Evolutionary conservation across 2,797 vertebrate genomes (phyloP).

Genomic region (Spondyliosoma cantharus): DNA sequence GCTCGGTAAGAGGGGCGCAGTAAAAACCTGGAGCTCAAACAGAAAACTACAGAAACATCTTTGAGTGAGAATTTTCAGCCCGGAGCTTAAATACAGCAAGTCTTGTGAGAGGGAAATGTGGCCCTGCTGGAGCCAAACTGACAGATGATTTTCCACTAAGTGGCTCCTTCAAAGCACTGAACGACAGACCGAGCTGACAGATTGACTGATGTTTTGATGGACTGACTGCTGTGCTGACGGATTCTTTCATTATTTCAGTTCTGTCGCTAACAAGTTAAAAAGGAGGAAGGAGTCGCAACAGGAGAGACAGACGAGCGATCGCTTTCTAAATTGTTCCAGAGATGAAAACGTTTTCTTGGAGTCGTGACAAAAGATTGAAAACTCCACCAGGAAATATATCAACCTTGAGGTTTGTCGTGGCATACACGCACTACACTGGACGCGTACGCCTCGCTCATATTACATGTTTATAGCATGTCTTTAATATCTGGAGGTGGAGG

Average conservation of each 20-base stretch:
- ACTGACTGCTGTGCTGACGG: not conserved
- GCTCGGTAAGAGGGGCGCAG: not conserved
- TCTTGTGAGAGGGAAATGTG: not conserved
- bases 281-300: too few species aligned
- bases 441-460: too few species aligned
- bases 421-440: not conserved
- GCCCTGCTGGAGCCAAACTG: not conserved
- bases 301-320: not conserved
- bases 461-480: too few species aligned
- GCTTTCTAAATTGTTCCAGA: not conserved
- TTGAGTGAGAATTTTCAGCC: not conserved
- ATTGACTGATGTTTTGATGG: not conserved
- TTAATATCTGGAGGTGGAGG: too few species aligned
- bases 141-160: not conserved
- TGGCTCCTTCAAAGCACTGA: not conserved
- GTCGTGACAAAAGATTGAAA: not conserved
- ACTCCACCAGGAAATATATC: too few species aligned
- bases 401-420: not conserved
- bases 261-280: not conserved
- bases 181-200: not conserved
- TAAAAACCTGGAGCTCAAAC: not conserved
- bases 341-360: not conserved
- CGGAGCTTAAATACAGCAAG: not conserved
- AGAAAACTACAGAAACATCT: not conserved
- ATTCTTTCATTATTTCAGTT: not conserved